Conservation (phyloP, 2,113 vertebrate species). For the Ia io region DNA sequence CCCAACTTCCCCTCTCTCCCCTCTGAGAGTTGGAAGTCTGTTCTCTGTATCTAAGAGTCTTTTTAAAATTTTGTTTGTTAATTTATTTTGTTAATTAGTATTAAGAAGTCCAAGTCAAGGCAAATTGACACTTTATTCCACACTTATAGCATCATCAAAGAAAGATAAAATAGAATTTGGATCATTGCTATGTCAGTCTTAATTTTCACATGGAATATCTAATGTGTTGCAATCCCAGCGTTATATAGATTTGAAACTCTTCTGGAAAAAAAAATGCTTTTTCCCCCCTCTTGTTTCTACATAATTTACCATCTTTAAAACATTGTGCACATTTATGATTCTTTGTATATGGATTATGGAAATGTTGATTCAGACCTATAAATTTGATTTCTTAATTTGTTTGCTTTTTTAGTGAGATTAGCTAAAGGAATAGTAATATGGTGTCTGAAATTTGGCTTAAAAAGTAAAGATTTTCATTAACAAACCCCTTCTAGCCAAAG, state of each 20-base stretch:
- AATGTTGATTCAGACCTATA: background rate
- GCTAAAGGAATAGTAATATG: background rate
- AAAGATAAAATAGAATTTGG: conserved; percentile 39
- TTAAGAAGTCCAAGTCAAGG: background rate
- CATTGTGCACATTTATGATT: background rate
- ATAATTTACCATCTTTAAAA: conserved; percentile 29
- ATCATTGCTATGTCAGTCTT: conserved; percentile 23
- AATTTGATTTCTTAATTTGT: conserved; percentile 23
- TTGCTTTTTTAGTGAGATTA: background rate
- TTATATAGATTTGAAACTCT: background rate
- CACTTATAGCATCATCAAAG: conserved; percentile 9
- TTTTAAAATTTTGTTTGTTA: background rate
- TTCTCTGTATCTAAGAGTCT: background rate
- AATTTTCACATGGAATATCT: conserved; percentile 18
- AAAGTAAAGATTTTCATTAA: conserved; percentile 36
- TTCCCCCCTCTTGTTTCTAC: background rate
- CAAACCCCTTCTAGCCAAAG: background rate
- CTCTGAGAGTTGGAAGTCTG: background rate
- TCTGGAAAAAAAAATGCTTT: background rate
- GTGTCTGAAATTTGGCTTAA: background rate
- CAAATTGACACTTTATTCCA: conserved; percentile 9
- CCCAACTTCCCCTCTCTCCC: background rate
- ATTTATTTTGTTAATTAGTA: background rate
- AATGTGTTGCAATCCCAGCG: background rate
- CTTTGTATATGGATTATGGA: background rate